phyloP scores from a whole-genome alignment of 2,888 invertebrate genomes.

The Chloroclystis v-ata region DNA sequence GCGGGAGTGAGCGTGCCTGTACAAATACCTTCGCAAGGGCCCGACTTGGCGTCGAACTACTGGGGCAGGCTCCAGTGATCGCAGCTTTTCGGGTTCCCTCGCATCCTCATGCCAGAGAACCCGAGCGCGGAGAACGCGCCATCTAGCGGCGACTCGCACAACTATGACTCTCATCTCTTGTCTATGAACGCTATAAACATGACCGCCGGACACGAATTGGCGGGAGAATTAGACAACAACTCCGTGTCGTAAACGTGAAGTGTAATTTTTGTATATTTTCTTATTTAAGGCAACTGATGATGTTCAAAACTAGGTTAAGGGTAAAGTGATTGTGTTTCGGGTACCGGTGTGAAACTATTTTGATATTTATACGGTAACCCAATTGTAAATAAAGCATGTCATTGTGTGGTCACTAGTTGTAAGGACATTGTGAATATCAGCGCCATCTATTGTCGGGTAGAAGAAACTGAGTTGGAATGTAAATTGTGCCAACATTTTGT shows the following conservation, averaged over 20 bases:
- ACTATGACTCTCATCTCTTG: slow-evolving; percentile 66
- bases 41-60: slow-evolving; percentile 88
- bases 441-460: slow-evolving; percentile 72
- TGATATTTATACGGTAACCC: background rate
- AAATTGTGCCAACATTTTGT: slow-evolving; percentile 75
- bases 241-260: slow-evolving; percentile 48
- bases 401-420: slow-evolving; percentile 51
- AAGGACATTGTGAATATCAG: slow-evolving; percentile 47
- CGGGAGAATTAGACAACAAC: slow-evolving; percentile 60
- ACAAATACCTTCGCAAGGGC: slow-evolving; percentile 91
- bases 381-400: slow-evolving; percentile 30
- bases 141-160: slow-evolving; percentile 72
- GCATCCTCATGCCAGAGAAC: slow-evolving; percentile 83
- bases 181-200: slow-evolving; percentile 73
- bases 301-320: slow-evolving; percentile 68
- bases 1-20: slow-evolving; percentile 95
- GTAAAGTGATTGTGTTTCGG: slow-evolving; percentile 37
- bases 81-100: slow-evolving; percentile 92
- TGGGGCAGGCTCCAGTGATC: slow-evolving; percentile 97
- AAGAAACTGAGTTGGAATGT: slow-evolving; percentile 50
- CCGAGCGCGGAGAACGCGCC: slow-evolving; percentile 69
- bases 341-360: background rate
- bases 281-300: slow-evolving; percentile 67
- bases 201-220: slow-evolving; percentile 74
- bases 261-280: slow-evolving; percentile 47